A percentile compares a stretch with the other conserved stretches of the same genome.
phyloP scores from a whole-genome alignment of 1,140 invertebrate genomes.

The Drosophila teissieri region DNA sequence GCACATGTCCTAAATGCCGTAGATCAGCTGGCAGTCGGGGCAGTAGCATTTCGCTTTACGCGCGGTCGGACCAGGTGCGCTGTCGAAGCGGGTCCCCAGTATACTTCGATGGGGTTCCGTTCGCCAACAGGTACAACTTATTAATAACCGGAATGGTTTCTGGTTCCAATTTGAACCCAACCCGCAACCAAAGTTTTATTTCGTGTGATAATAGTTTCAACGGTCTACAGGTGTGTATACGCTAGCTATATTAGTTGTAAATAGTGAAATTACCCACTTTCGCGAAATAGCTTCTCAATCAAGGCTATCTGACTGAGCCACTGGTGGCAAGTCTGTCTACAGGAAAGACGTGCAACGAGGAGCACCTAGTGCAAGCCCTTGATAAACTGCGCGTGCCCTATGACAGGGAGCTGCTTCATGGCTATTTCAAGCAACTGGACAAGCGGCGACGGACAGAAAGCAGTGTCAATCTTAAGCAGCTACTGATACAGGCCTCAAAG shows the following conservation, averaged over 20 bases:
- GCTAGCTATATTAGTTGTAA: not conserved
- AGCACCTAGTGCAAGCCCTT: conserved; percentile 75
- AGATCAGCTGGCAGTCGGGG: conserved; percentile 47
- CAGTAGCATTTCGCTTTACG: conserved; percentile 66
- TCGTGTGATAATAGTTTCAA: conserved; percentile 76
- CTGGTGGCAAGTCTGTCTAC: conserved; percentile 62
- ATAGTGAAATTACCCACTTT: not conserved
- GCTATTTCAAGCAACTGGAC: conserved; percentile 49
- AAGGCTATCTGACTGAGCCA: conserved; percentile 66
- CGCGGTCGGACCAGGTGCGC: conserved; percentile 54
- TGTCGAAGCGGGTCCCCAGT: conserved; percentile 73
- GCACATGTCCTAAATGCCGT: conserved; percentile 68
- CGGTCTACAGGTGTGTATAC: conserved; percentile 54
- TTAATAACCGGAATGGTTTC: conserved; percentile 1
- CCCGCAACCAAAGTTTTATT: conserved; percentile 66
- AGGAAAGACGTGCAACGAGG: conserved; percentile 65
- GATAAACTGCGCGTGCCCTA: conserved; percentile 76
- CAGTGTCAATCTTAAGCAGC: conserved; percentile 59
- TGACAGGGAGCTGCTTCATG: conserved; percentile 61
- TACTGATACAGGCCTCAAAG: conserved; percentile 72
- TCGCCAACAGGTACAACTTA: conserved; percentile 44
- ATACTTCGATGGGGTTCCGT: conserved; percentile 56
- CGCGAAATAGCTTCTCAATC: conserved; percentile 59
- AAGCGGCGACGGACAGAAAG: not conserved
- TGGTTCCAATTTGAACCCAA: conserved; percentile 29